Base-by-base conservation (phyloP, 2,888 invertebrate genomes). In the Tinea pellionella region DNA sequence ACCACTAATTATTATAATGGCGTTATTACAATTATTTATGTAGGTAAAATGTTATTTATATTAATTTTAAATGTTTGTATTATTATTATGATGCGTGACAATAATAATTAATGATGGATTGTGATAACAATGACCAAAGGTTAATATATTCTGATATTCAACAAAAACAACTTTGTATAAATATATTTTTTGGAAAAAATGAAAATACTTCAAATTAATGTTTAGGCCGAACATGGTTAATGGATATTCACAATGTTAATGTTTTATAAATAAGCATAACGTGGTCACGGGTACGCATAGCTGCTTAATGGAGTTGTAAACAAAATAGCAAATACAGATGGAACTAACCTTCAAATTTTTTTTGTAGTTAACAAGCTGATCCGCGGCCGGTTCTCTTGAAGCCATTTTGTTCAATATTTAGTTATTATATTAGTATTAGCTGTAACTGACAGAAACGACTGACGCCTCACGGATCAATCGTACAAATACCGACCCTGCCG, bases 401-500 rank as follows among this genome's bases (percentile, higher is more conserved):
- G 61, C 61, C 61, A 61, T 61, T 53, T 43, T 47, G 43, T n/a
- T 57, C 18, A 15, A 12, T 29, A n/a, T 32, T 15, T 16, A 24
- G 12, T 41, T 57, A 55, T 24, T 55, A 12, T 55, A 2, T 3
- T 55, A 24, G 24, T 24, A 24, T 24, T 24, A 3, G 6, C 6
- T 24, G 6, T 6, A 6, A 19, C 24, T 24, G 12, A 59, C 47
- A 29, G 37, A 43, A 60, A 47, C 47, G 61, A 59, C 61, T n/a
- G 57, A 61, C 61, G 47, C 59, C 8, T 19, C 58, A 47, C 61
- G 51, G 37, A 13, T 53, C 30, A 32, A 9, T 13, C 18, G 3
- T 30, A 41, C 43, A 61, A 61, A 77, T 81, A 76, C 69, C 71
- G 68, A 64, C 64, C 42, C 62, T 59, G 61, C 63, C 61, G 62